phyloP scores from a whole-genome alignment of 2,888 invertebrate species.

The Amiota mariae region DNA sequence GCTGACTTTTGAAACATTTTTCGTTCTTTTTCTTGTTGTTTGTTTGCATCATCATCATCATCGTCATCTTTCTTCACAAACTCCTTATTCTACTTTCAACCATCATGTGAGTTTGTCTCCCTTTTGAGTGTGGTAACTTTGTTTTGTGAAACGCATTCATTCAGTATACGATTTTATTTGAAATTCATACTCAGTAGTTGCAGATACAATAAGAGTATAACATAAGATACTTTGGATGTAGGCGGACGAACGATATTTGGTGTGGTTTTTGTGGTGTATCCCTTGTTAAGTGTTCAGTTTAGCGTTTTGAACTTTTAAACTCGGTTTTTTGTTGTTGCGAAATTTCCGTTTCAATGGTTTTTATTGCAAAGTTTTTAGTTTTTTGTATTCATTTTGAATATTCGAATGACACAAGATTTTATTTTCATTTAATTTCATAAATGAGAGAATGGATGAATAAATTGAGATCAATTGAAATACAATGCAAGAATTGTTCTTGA shows the following conservation, averaged over 20 bases:
- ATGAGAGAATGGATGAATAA: no score
- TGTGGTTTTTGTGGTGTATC: slow-evolving; percentile 11
- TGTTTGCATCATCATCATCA: no score
- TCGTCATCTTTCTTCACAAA: no score
- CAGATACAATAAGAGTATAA: no score
- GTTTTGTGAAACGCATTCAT: not conserved
- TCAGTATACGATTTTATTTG: not conserved
- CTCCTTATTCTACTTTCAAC: not conserved
- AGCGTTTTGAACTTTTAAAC: not conserved
- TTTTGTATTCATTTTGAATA: not conserved
- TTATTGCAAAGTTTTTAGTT: not conserved
- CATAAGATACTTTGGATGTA: not conserved
- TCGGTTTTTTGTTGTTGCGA: not conserved
- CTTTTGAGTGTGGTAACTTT: not conserved
- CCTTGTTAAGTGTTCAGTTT: slow-evolving; percentile 5
- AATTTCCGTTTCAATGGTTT: not conserved
- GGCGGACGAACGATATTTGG: not conserved
- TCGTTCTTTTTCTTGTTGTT: no score
- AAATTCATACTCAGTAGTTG: not conserved
- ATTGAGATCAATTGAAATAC: no score
- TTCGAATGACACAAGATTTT: no score
- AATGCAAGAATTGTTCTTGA: no score
- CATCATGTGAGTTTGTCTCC: not conserved
- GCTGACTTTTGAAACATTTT: not conserved
- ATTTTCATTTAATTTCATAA: no score